Conservation (phyloP, 2,113 vertebrate genomes). For the Passer domesticus region DNA sequence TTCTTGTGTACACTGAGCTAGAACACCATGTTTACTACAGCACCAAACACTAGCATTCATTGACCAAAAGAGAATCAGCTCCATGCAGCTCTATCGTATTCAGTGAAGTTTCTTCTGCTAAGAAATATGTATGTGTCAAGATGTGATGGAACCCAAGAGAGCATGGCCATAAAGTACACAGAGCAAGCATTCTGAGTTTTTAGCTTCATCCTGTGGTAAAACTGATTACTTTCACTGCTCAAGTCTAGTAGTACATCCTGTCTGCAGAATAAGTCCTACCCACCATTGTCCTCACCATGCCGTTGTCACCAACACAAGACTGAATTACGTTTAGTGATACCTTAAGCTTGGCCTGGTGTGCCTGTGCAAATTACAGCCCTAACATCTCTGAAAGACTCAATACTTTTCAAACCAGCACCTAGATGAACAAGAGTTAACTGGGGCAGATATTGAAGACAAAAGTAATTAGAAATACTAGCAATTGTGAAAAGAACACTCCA, state of each 20-base stretch:
- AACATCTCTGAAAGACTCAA: not conserved
- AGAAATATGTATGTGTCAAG: not conserved
- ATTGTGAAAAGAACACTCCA: not conserved
- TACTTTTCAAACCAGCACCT: not conserved
- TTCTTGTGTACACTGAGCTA: not conserved
- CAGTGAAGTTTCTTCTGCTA: not conserved
- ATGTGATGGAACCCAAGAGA: not conserved
- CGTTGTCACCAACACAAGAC: not conserved
- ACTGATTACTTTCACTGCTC: not conserved
- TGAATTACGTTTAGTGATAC: not conserved
- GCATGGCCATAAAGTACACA: not conserved
- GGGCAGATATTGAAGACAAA: not conserved
- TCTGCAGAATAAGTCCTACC: not conserved
- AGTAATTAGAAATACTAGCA: not conserved
- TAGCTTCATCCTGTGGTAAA: not conserved
- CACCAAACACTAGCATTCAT: not conserved
- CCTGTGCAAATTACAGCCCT: not conserved
- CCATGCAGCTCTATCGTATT: not conserved
- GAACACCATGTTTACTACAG: not conserved
- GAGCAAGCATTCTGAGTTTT: not conserved
- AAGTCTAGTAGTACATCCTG: not conserved
- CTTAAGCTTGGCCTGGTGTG: not conserved
- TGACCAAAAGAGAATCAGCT: not conserved
- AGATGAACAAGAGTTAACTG: not conserved
- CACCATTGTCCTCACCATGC: not conserved